Conservation (phyloP, 1,140 invertebrate genomes). For the Amyelois transitella region DNA sequence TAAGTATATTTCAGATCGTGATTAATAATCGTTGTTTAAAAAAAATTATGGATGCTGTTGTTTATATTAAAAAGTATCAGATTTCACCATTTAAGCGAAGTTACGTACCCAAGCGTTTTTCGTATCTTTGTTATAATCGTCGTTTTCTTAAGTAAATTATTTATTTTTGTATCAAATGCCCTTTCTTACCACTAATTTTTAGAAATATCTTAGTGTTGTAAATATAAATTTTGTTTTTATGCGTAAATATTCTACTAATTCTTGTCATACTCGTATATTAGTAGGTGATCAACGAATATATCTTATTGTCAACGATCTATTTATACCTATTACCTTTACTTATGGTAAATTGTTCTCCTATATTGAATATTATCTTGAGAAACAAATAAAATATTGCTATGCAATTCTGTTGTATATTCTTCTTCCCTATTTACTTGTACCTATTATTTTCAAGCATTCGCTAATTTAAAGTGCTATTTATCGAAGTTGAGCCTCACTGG, state of each 20-base stretch:
- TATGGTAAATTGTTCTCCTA: slow-evolving; percentile 7
- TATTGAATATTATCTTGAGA: slow-evolving; percentile 2
- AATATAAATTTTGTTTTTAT: slow-evolving; percentile 15
- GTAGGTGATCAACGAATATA: slow-evolving; percentile 8
- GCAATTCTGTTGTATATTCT: not conserved
- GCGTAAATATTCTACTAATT: slow-evolving; percentile 16
- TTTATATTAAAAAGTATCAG: no score
- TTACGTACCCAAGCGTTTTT: no score
- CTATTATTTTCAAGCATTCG: no score
- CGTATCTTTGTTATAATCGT: no score
- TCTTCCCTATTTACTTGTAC: not conserved
- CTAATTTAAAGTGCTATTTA: no score
- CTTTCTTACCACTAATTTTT: slow-evolving; percentile 40
- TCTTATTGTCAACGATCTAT: slow-evolving; percentile 9
- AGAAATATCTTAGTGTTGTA: slow-evolving; percentile 13
- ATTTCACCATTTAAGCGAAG: no score
- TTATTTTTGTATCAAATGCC: slow-evolving; percentile 15
- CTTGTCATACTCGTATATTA: slow-evolving; percentile 7
- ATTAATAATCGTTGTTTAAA: no score
- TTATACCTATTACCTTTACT: slow-evolving; percentile 6
- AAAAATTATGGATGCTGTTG: no score
- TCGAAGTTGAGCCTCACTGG: no score
- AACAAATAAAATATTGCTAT: slow-evolving; percentile 12
- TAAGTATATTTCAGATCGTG: no score
- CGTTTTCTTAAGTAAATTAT: no score